Evolutionary conservation across 92 coral and sea anemone species (phyloP).

Genomic region (Palythoa caribaeorum): DNA sequence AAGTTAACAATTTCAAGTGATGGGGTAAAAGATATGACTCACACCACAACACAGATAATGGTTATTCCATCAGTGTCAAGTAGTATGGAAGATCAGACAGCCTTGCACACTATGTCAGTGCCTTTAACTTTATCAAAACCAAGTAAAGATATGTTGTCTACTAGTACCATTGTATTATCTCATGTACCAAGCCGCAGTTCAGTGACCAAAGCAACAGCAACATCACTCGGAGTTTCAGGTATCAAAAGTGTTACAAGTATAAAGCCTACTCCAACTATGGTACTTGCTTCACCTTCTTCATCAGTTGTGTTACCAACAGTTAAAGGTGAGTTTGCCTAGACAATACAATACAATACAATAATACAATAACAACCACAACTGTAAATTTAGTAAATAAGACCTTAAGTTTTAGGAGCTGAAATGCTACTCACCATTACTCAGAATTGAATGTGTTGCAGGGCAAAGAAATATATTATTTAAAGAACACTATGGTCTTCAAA

Average conservation of each 20-base stretch:
- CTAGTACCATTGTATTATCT: neutral
- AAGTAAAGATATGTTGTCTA: neutral
- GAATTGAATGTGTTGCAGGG: too few species aligned
- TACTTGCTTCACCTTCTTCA: neutral
- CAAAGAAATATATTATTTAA: too few species aligned
- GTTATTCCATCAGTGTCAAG: neutral
- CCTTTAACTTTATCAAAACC: neutral
- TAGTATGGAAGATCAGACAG: neutral
- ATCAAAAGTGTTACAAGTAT: neutral
- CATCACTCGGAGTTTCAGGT: neutral
- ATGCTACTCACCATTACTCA: too few species aligned
- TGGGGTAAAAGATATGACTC: neutral
- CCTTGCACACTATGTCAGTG: neutral
- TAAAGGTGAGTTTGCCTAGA: neutral
- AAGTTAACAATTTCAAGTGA: neutral
- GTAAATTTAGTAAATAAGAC: too few species aligned
- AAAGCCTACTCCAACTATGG: neutral
- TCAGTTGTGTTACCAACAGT: conserved; percentile 6
- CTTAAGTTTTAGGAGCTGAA: too few species aligned
- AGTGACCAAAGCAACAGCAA: neutral
- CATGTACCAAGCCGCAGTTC: conserved; percentile 1
- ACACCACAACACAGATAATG: neutral
- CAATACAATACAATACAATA: too few species aligned
- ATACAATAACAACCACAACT: too few species aligned
- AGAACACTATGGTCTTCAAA: too few species aligned